These are phyloP conservation scores for Alentia gelatinosa DNA, from an alignment of 2,888 invertebrate genomes.

Conservation along the genomic window DNA sequence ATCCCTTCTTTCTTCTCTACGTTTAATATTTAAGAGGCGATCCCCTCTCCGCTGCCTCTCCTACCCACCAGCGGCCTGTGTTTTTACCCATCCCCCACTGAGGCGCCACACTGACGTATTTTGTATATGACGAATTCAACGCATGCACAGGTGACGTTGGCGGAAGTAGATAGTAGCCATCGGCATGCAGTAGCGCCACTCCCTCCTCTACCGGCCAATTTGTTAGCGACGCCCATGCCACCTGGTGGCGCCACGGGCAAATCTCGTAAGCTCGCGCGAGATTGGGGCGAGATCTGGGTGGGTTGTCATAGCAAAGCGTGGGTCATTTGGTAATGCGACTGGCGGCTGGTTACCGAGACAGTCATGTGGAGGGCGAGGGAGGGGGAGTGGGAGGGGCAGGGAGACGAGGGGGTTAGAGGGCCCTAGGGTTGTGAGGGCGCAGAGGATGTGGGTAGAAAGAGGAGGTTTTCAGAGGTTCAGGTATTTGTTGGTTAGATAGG, in stretches of 20 bases:
- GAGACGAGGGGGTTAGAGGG: too few relatives aligned
- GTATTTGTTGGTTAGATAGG: too few relatives aligned
- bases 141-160: neutral
- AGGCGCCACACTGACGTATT: neutral
- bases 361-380: too few relatives aligned
- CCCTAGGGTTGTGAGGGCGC: too few relatives aligned
- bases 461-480: too few relatives aligned
- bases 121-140: neutral
- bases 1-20: too few relatives aligned
- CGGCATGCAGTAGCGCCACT: neutral
- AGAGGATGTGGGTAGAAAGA: too few relatives aligned
- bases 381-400: too few relatives aligned
- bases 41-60: too few relatives aligned
- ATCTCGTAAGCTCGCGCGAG: slow-evolving; percentile 15
- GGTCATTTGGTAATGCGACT: neutral
- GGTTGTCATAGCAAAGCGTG: slow-evolving; percentile 22
- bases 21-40: too few relatives aligned
- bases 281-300: neutral
- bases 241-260: neutral
- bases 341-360: neutral
- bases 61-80: too few relatives aligned
- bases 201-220: neutral
- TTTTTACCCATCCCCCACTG: too few relatives aligned
- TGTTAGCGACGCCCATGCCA: neutral
- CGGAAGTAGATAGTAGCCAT: neutral